Base-by-base conservation (phyloP, 2,113 vertebrate species). In the Bagarius yarrelli region DNA sequence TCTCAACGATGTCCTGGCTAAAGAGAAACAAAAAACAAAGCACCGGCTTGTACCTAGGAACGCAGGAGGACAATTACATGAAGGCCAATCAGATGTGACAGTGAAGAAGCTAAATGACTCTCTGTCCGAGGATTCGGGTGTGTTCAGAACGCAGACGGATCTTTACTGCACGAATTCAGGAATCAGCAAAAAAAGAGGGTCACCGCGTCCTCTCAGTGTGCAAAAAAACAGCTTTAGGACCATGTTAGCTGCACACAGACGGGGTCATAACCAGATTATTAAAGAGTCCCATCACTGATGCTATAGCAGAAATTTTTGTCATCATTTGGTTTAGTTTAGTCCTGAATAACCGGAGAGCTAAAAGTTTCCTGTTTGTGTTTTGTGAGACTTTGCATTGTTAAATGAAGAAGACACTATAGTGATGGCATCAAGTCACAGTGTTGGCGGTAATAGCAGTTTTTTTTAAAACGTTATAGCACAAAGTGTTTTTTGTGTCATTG, bases 201-300 rank as follows among this genome's bases (percentile, higher is more conserved):
- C 56, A 3, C 32, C 40, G n/a, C 12, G 21, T 34, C 23, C 21
- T 1, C 23, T 34, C 2, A 23, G 53, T 1, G 2, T 2, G 5
- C 70, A 25, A 8, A 67, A 52, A 3, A 9, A 21, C 8, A 55
- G 69, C 73, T 86, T 86, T 47, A 84, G 50, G 67, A 30, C 72
- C 44, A 67, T 84, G 80, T 67, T 86, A 27, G 67, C 77, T 70
- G 50, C 69, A 9, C 30, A 82, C 11, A 55, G 23, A 25, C 76
- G 36, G 23, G 66, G 36, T n/a, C 80, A 55, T n/a, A 84, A 80
- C 34, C 19, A 47, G 40, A 82, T 86, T 74, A 73, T 84, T 61
- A 77, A 80, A 14, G 85, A 86, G 34, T 40, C 76, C 36, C 40
- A 69, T 67, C 55, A 76, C 15, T 83, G 78, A 83, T 13, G n/a